phyloP scores from a whole-genome alignment of 2,888 invertebrate genomes.

The Brachyptera risi region DNA sequence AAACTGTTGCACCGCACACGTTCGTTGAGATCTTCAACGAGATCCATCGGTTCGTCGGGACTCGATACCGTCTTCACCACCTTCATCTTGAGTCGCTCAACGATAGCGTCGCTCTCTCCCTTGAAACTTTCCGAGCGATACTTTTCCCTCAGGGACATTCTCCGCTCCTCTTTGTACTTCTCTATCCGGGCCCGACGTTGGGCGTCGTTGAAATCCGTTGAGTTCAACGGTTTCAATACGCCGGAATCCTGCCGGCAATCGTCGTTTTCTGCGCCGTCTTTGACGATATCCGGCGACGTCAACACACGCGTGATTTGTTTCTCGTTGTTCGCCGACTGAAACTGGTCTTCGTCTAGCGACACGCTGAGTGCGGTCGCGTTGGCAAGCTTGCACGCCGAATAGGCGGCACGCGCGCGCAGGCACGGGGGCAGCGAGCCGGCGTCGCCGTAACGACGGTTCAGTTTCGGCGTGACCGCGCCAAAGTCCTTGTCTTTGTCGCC shows the following conservation, averaged over 20 bases:
- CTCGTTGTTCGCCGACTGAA: constrained; percentile 39
- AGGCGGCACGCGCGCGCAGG: constrained; percentile 55
- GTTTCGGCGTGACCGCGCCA: background rate
- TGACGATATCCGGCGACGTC: constrained; percentile 36
- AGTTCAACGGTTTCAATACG: constrained; percentile 3
- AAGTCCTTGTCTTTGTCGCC: background rate
- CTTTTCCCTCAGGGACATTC: constrained; percentile 78
- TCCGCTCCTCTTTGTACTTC: constrained; percentile 85
- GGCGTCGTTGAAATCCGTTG: constrained; percentile 47
- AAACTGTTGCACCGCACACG: constrained; percentile 15
- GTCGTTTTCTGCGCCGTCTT: background rate
- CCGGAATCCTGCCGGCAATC: too few relatives aligned
- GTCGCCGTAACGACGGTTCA: background rate
- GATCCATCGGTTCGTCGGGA: constrained; percentile 4
- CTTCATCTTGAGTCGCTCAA: constrained; percentile 54
- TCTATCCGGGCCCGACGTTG: constrained; percentile 78
- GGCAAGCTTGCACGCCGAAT: constrained; percentile 55
- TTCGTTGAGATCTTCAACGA: background rate
- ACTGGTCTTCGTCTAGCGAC: constrained; percentile 70
- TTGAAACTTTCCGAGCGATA: constrained; percentile 60
- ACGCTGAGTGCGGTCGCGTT: constrained; percentile 47
- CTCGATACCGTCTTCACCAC: constrained; percentile 35
- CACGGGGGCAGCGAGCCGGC: constrained; percentile 51
- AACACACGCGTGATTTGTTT: constrained; percentile 36
- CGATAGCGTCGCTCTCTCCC: constrained; percentile 56